A percentile compares a stretch with the other conserved stretches of the same genome.
Evolutionary conservation across 1,140 invertebrate species (phyloP).

Genomic region (Acromyrmex charruanus): DNA sequence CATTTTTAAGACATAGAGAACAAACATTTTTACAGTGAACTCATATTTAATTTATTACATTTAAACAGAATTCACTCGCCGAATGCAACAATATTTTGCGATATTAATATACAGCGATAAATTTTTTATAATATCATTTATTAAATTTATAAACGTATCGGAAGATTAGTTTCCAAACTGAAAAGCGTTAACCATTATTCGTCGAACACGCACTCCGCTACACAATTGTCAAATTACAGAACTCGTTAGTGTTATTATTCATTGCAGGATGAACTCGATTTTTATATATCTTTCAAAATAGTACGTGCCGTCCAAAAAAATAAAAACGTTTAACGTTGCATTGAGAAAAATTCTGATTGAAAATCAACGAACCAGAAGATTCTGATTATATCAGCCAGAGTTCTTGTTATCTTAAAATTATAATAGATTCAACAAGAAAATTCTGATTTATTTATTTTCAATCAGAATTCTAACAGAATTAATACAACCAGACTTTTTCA

Average conservation of each 20-base stretch:
- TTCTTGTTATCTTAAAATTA: too few species aligned
- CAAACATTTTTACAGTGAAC: neutral
- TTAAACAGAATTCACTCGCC: neutral
- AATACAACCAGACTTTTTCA: too few species aligned
- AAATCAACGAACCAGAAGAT: too few species aligned
- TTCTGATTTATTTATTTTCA: too few species aligned
- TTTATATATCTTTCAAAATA: constrained; percentile 12
- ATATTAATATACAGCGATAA: neutral
- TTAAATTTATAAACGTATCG: constrained; percentile 27
- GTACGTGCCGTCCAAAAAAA: neutral
- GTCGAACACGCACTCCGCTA: neutral
- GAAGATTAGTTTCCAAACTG: constrained; percentile 10
- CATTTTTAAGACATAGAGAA: neutral
- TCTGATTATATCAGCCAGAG: too few species aligned
- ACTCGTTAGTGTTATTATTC: constrained; percentile 18
- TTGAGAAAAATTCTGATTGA: too few species aligned
- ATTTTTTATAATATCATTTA: neutral
- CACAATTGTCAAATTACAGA: constrained; percentile 8
- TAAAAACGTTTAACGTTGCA: constrained; percentile 24
- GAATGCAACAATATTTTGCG: neutral
- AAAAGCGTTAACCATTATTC: neutral
- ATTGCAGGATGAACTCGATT: neutral
- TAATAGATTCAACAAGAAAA: too few species aligned
- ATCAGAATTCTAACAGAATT: too few species aligned
- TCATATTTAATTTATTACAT: neutral